phyloP scores from a whole-genome alignment of 2,113 vertebrate species.

The Hippotragus niger region DNA sequence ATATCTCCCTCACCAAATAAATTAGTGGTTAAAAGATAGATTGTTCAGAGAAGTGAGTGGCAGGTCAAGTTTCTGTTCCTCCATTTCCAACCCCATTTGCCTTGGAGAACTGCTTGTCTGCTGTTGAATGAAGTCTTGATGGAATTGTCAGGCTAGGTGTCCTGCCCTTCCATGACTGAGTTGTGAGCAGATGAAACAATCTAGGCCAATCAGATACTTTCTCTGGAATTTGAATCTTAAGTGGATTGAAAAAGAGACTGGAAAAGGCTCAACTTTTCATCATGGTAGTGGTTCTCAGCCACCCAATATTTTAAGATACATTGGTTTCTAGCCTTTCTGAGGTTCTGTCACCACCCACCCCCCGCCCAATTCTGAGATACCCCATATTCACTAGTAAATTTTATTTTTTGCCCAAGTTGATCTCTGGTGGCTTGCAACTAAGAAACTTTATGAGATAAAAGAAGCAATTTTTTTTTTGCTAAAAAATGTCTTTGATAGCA shows the following conservation, averaged over 20 bases:
- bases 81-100: not conserved
- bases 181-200: not conserved
- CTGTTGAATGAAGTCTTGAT: not conserved
- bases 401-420: not conserved
- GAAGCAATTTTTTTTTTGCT: not conserved
- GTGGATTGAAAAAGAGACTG: not conserved
- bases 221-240: not conserved
- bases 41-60: not conserved
- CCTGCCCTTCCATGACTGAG: no score
- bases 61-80: not conserved
- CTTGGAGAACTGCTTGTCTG: not conserved
- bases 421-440: not conserved
- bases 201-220: not conserved
- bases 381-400: not conserved
- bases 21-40: not conserved
- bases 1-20: not conserved
- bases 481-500: not conserved
- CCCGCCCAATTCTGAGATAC: not conserved
- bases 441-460: not conserved
- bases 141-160: not conserved
- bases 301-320: not conserved
- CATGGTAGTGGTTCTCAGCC: not conserved
- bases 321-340: not conserved
- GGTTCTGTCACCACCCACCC: rapidly evolving
- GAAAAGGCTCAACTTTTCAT: not conserved